Evolutionary conservation across 2,888 invertebrate genomes (phyloP).

Genomic region (Dicyrtoma fusca): DNA sequence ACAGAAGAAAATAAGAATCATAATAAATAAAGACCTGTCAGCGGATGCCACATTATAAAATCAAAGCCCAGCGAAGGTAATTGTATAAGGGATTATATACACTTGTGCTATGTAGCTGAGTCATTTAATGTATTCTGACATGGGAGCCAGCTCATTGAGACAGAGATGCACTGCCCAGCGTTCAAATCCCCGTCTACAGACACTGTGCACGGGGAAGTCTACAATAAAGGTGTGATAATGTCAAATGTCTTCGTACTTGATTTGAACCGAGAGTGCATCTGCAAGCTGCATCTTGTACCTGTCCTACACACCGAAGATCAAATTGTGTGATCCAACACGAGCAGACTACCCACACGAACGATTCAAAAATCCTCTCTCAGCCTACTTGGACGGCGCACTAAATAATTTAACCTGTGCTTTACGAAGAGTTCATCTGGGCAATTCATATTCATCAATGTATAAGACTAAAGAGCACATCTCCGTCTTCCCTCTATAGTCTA

Average conservation of each 20-base stretch:
- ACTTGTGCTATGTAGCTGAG: too few species aligned
- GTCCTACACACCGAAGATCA: slow-evolving; percentile 16
- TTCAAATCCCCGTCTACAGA: neutral
- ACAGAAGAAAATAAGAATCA: too few species aligned
- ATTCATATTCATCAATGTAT: slow-evolving; percentile 28
- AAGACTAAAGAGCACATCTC: neutral
- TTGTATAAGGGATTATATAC: too few species aligned
- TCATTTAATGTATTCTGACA: too few species aligned
- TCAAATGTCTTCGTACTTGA: slow-evolving; percentile 24
- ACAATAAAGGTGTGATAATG: slow-evolving; percentile 30
- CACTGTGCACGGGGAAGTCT: neutral
- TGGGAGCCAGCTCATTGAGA: too few species aligned
- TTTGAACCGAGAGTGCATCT: slow-evolving; percentile 23
- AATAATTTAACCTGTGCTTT: slow-evolving; percentile 17
- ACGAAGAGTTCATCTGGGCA: slow-evolving; percentile 20
- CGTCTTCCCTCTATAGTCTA: too few species aligned
- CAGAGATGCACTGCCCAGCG: neutral
- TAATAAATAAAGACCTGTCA: too few species aligned
- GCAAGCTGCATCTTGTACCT: slow-evolving; percentile 30
- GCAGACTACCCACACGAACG: slow-evolving; percentile 13
- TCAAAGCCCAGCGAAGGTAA: too few species aligned
- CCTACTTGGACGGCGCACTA: slow-evolving; percentile 19
- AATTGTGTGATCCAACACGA: slow-evolving; percentile 13
- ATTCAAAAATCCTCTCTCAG: neutral
- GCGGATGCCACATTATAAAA: too few species aligned